A percentile compares a stretch with the other conserved stretches of the same genome.
Evolutionary conservation across 2,797 vertebrate genomes (phyloP).

Genomic region (Coreius guichenoti): DNA sequence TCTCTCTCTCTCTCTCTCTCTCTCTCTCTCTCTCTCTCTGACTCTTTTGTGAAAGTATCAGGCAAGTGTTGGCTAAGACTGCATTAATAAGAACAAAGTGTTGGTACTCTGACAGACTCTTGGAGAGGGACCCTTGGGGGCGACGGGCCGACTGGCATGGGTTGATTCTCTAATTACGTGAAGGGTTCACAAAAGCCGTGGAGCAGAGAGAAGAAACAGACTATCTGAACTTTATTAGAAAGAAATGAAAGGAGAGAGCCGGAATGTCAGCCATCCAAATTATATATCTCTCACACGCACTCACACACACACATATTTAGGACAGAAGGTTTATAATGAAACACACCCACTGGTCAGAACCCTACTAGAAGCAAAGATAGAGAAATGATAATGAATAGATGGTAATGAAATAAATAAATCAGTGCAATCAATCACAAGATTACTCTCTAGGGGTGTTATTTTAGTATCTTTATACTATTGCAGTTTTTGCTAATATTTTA

Average conservation of each 20-base stretch:
- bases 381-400: background rate
- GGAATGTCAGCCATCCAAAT: constrained; percentile 29
- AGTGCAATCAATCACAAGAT: background rate
- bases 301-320: background rate
- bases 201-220: constrained; percentile 57
- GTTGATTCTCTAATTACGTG: constrained; percentile 73
- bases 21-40: background rate
- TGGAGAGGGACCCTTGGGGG: constrained; percentile 66
- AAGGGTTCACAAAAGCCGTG: constrained; percentile 60
- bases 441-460: background rate
- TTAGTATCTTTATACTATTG: background rate
- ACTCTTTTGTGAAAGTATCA: background rate
- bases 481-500: background rate
- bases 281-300: background rate
- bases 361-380: background rate
- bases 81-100: constrained; percentile 73
- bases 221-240: constrained; percentile 65
- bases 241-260: constrained; percentile 2
- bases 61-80: background rate
- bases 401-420: background rate
- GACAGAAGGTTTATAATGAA: background rate
- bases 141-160: constrained; percentile 52
- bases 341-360: background rate
- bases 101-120: constrained; percentile 68
- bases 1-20: background rate